These are phyloP conservation scores for Xanthostigma xanthostigma DNA, from an alignment of 2,888 invertebrate species.

Conservation along the genomic window DNA sequence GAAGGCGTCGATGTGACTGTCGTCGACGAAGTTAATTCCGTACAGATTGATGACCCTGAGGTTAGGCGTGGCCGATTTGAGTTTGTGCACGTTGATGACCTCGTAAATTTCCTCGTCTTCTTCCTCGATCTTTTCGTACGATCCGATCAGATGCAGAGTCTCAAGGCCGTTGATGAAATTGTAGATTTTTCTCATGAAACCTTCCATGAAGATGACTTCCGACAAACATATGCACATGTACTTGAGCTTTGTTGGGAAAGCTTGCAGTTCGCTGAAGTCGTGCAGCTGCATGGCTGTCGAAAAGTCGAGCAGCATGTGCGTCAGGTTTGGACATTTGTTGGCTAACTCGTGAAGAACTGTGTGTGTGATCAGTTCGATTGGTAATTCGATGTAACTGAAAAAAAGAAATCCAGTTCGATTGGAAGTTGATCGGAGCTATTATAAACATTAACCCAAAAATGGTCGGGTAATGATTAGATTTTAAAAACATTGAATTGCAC, in stretches of 20 bases:
- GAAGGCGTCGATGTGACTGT: constrained; percentile 97
- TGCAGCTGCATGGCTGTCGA: constrained; percentile 99
- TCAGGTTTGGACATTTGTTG: constrained; percentile 88
- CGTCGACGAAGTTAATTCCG: constrained; percentile 96
- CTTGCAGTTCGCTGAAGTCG: constrained; percentile 97
- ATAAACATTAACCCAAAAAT: no score
- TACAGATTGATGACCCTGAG: constrained; percentile 93
- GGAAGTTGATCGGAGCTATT: no score
- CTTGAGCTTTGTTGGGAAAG: constrained; percentile 91
- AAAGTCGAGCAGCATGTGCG: constrained; percentile 92
- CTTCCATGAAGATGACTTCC: constrained; percentile 99
- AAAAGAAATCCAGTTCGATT: no score
- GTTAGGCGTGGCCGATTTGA: constrained; percentile 97
- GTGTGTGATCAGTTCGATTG: constrained; percentile 92
- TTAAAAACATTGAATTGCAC: no score
- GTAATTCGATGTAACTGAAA: constrained; percentile 68
- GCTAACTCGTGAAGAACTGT: constrained; percentile 93
- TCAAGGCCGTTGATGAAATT: constrained; percentile 98
- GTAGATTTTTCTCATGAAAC: constrained; percentile 98
- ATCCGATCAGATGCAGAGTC: constrained; percentile 92
- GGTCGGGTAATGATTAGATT: no score
- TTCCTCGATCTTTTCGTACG: constrained; percentile 94
- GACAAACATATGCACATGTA: constrained; percentile 94
- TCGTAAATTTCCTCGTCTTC: constrained; percentile 99
- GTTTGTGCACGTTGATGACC: constrained; percentile 95